Base-by-base conservation (phyloP, 2,113 vertebrate genomes). In the Chunga burmeisteri region DNA sequence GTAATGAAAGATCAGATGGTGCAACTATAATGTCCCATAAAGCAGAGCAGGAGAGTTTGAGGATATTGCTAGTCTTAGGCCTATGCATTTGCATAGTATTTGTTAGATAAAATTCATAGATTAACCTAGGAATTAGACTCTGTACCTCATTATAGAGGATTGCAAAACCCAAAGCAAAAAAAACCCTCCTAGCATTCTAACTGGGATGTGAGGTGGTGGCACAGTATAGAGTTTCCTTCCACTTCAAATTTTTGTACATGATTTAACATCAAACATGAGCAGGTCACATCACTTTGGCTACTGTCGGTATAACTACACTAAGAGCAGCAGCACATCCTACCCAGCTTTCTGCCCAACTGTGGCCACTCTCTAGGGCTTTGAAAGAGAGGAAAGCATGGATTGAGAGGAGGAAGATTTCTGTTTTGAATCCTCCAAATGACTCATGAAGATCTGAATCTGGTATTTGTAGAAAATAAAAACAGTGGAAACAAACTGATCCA, bases 191-290 rank as follows among this genome's bases (percentile, higher is more conserved):
- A 21, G 7, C 4, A 7, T 85, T 46, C 44, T 70, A 40, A 34
- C 32, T 0, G 1, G 52, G 14, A 16, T 88, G 1, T 22, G 29
- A 71, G 62, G 47, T 0, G 0, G 70, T 44, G 40, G 16, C 34
- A 29, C 1, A 1, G 11, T 42, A 19, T 1, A 25, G 32, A 65
- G 17, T 85, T 90, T 32, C 44, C 29, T 90, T 81, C 38, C 19
- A 29, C 68, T 79, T 46, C 44, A 27, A 27, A 11, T 66, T 88
- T 71, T 72, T 13, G 2, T 49, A 9, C 21, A 3, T 27, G 21
- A 46, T 56, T 59, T 61, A 44, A 77, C 1, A 4, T 86, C 36
- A 52, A 11, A 46, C 10, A 7, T 3, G 21, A 56, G 53, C 62
- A 38, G n/a, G 38, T 87, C 40, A 13, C 38, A n/a, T 78, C 16